Percentiles rank a stretch among this genome's conserved stretches.
Conservation (phyloP, 2,113 vertebrate genomes). For the Calypte anna region DNA sequence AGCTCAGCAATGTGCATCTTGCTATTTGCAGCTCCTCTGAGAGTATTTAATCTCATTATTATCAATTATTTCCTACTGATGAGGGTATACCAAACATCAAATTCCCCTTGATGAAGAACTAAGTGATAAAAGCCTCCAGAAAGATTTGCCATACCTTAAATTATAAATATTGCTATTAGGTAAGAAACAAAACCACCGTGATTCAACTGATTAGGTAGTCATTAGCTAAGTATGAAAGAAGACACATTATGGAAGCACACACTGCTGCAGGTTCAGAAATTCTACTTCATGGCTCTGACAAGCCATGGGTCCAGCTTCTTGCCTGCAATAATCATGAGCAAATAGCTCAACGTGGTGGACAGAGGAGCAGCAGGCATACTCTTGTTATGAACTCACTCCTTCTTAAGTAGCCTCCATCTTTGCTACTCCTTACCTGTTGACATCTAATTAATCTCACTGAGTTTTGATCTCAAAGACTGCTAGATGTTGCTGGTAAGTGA, state of each 20-base stretch:
- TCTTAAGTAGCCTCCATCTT: conserved; percentile 12
- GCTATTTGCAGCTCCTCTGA: conserved; percentile 27
- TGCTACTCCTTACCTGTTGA: background rate
- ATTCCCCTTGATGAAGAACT: background rate
- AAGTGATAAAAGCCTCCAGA: conserved; percentile 6
- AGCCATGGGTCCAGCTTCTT: background rate
- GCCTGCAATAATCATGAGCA: background rate
- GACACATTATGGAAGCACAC: background rate
- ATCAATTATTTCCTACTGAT: conserved; percentile 19
- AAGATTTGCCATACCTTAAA: background rate
- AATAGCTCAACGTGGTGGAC: background rate
- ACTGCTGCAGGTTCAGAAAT: background rate
- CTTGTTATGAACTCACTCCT: background rate
- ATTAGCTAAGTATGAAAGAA: background rate
- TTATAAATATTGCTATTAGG: background rate
- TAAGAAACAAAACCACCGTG: background rate
- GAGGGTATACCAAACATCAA: conserved; percentile 36
- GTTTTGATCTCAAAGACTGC: conserved; percentile 26
- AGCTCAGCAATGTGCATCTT: conserved; percentile 12
- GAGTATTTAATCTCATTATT: conserved; percentile 35
- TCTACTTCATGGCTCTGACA: background rate
- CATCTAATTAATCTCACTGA: conserved; percentile 22
- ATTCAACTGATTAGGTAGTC: background rate
- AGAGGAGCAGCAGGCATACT: background rate
- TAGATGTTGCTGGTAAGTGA: background rate